Percentiles rank a stretch among this genome's conserved stretches.
These are phyloP conservation scores for Mirounga angustirostris DNA, from an alignment of 2,113 vertebrate species.

Conservation along the genomic window DNA sequence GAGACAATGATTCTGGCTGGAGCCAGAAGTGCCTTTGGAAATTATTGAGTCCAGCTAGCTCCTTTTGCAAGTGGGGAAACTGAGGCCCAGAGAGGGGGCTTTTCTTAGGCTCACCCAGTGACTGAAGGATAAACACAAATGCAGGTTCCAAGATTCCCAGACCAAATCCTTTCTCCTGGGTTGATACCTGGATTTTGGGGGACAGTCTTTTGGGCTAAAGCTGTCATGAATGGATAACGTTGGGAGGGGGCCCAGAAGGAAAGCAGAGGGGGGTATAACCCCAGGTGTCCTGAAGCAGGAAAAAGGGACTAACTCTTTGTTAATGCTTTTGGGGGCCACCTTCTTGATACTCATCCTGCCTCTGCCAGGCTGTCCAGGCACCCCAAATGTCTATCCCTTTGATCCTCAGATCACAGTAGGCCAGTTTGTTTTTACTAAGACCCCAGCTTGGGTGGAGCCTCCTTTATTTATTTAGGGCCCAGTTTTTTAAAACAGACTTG, in stretches of 20 bases:
- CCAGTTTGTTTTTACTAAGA: not conserved
- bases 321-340: not conserved
- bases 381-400: not conserved
- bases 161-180: not conserved
- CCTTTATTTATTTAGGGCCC: not conserved
- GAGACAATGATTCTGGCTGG: not conserved
- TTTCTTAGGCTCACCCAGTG: not conserved
- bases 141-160: not conserved
- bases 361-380: not conserved
- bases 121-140: not conserved
- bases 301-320: not conserved
- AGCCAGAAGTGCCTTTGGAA: not conserved
- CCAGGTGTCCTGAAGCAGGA: not conserved
- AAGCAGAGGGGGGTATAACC: not conserved
- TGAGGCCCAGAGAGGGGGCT: not conserved
- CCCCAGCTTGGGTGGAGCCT: not conserved
- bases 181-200: not conserved
- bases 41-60: not conserved
- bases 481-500: not conserved
- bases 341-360: not conserved
- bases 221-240: not conserved
- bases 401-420: not conserved
- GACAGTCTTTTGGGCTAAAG: not conserved
- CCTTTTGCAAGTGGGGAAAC: slow-evolving; percentile 1
- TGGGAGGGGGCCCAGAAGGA: not conserved